A percentile compares a stretch with the other conserved stretches of the same genome.
These are phyloP conservation scores for Laterallus jamaicensis DNA, from an alignment of 2,113 vertebrate genomes.

Conservation along the genomic window DNA sequence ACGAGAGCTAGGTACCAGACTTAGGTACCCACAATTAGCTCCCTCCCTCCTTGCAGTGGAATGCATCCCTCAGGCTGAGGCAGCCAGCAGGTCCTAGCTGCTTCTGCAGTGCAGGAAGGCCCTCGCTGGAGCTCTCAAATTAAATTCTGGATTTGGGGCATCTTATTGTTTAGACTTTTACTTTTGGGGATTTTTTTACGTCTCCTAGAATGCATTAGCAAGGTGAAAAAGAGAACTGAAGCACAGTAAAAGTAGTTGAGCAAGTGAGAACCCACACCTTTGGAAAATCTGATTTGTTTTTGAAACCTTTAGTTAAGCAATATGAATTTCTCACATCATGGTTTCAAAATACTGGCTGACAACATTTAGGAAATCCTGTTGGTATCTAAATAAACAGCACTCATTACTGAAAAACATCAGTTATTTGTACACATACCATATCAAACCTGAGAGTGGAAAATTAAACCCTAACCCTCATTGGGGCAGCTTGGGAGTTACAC, in stretches of 20 bases:
- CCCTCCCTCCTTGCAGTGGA: not conserved
- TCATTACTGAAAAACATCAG: not conserved
- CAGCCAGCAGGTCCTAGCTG: not conserved
- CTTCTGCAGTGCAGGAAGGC: not conserved
- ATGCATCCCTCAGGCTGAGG: not conserved
- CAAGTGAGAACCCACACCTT: not conserved
- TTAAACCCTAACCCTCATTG: no score
- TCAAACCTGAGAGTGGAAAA: not conserved
- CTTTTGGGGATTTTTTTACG: not conserved
- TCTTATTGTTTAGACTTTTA: not conserved
- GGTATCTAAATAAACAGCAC: not conserved
- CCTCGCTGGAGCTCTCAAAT: not conserved
- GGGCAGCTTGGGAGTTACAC: no score
- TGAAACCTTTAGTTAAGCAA: not conserved
- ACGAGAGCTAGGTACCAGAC: no score
- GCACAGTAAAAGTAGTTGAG: not conserved
- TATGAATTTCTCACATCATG: not conserved
- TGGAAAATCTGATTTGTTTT: not conserved
- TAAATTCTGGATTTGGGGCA: not conserved
- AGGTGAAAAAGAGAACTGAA: not conserved
- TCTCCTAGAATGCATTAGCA: not conserved
- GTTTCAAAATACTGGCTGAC: not conserved
- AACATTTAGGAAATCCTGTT: not conserved
- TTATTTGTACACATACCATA: not conserved
- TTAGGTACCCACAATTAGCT: not conserved